These are phyloP conservation scores for Megaceryle torquata DNA, from an alignment of 2,113 vertebrate species.

Conservation along the genomic window DNA sequence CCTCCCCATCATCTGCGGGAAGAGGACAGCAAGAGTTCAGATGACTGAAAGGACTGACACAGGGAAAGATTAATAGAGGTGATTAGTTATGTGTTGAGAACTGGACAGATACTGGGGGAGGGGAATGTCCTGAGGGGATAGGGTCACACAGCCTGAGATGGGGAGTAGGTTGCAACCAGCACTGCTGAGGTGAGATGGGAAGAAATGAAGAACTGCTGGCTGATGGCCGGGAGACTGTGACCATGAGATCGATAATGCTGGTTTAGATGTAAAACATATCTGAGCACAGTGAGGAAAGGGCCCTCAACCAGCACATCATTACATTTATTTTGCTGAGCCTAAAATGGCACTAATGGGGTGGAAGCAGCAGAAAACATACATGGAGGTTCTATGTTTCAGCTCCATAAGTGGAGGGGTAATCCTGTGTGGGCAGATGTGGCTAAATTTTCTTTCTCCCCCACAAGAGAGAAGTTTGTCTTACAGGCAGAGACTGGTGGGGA, in stretches of 20 bases:
- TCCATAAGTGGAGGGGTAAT: background rate
- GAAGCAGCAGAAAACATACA: background rate
- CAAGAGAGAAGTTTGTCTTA: background rate
- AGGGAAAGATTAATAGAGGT: background rate
- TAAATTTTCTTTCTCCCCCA: background rate
- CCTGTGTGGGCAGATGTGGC: background rate
- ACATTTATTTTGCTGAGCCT: background rate
- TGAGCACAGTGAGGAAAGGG: background rate
- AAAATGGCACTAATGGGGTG: background rate
- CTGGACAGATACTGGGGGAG: background rate
- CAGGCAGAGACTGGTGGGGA: background rate
- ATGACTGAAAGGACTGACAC: background rate
- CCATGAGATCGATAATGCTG: accelerated
- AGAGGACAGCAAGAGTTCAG: background rate
- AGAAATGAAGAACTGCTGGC: background rate
- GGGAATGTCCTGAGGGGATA: background rate
- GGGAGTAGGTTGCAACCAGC: background rate
- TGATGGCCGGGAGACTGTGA: background rate
- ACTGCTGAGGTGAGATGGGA: background rate
- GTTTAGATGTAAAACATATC: background rate
- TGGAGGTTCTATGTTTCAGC: background rate
- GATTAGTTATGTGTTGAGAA: background rate
- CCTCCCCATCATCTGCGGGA: background rate
- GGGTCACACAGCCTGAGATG: accelerated
- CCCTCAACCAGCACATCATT: background rate